Base-by-base conservation (phyloP, 2,797 vertebrate species). In the Myioborus melanocephalus region DNA sequence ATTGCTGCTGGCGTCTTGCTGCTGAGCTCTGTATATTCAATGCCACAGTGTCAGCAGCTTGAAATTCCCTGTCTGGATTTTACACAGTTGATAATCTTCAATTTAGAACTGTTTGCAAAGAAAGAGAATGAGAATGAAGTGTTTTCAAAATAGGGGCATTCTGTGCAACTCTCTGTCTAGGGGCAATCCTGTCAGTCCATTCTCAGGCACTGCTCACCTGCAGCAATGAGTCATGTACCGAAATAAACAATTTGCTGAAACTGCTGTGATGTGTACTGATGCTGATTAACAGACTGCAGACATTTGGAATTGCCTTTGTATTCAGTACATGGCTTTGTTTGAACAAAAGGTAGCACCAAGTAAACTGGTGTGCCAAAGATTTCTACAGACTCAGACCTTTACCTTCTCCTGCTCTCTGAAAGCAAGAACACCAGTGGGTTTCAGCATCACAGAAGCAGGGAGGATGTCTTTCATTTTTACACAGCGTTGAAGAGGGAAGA, bases 11-110 rank as follows among this genome's bases (percentile, higher is more conserved):
- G 97, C 59, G 14, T 93, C 80, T 35, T 89, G 76, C 83, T 97
- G 97, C 96, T 98, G 97, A 98, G 94, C 78, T 95, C 56, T 91
- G 93, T 93, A 93, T 83, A 96, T 96, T 96, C 89, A 93, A 84
- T 97, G 97, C 94, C 94, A 97, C 96, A 76, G 81, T 94, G 92
- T 97, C 97, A 98, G 96, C 96, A 97, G 89, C 92, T 97, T 96
- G 83, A 95, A 97, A 97, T 96, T 94, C 93, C 95, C 94, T 93
- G 64, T 89, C 83, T 96, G 78, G 39, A 89, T 96, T 97, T 96
- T 94, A 96, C 41, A 23, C 75, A 75, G 72, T 80, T 94, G 96
- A 96, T 96, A 97, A 97, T 97, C 85, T 96, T 95, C 90, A 89
- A 53, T 96, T 97, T 93, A 91, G 49, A 72, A 60, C 16, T 91